phyloP scores from a whole-genome alignment of 2,888 invertebrate species.

The Ypsolopha scabrella region DNA sequence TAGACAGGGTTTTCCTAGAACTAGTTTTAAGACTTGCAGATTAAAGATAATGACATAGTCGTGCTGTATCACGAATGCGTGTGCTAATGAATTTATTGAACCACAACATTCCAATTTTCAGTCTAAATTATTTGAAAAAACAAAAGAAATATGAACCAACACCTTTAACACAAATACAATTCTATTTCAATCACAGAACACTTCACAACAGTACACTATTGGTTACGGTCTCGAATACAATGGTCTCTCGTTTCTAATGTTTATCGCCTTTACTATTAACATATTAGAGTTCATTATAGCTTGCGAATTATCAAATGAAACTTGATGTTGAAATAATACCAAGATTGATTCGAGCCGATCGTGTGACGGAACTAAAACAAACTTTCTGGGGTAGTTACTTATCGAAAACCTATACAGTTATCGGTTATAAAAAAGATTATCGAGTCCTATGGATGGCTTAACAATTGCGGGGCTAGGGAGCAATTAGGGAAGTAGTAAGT shows the following conservation, averaged over 20 bases:
- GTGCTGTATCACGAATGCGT: too few relatives aligned
- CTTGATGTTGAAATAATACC: slow-evolving; percentile 29
- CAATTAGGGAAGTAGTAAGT: too few relatives aligned
- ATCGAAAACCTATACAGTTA: slow-evolving; percentile 45
- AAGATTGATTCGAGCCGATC: slow-evolving; percentile 43
- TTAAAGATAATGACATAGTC: too few relatives aligned
- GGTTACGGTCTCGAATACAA: slow-evolving; percentile 4
- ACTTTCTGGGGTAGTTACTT: slow-evolving; percentile 21
- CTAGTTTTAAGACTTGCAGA: too few relatives aligned
- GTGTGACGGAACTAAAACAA: slow-evolving; percentile 40
- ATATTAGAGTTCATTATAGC: neutral
- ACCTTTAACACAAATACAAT: slow-evolving; percentile 20
- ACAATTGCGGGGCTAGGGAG: too few relatives aligned
- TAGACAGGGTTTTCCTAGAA: too few relatives aligned
- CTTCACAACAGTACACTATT: slow-evolving; percentile 16
- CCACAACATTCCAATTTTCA: too few relatives aligned
- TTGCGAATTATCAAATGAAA: neutral
- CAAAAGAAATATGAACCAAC: neutral
- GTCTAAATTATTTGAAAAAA: too few relatives aligned
- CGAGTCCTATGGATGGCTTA: slow-evolving; percentile 19
- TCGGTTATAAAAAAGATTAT: slow-evolving; percentile 58
- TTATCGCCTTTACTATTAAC: neutral
- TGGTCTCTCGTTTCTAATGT: neutral
- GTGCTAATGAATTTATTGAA: too few relatives aligned
- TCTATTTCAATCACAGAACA: slow-evolving; percentile 29